These are phyloP conservation scores for Chymomyza amoena DNA, from an alignment of 2,888 invertebrate species.

Conservation along the genomic window DNA sequence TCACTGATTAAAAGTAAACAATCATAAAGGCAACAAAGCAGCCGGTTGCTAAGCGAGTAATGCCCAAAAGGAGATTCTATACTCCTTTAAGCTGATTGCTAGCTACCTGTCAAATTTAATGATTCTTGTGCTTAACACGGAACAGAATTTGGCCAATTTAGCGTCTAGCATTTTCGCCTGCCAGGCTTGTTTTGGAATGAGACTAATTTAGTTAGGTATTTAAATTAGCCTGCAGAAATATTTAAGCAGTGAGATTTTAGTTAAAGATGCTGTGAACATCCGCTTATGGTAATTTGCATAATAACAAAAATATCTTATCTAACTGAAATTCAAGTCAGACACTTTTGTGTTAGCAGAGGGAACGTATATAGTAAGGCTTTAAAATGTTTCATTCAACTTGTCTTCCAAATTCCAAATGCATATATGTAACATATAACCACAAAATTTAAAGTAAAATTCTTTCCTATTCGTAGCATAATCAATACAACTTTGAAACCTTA, in stretches of 20 bases:
- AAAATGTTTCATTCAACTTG: too few species aligned
- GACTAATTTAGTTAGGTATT: background rate
- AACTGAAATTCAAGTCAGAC: background rate
- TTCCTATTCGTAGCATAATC: too few species aligned
- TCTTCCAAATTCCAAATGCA: too few species aligned
- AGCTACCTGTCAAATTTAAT: slow-evolving; percentile 4
- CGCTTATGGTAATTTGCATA: background rate
- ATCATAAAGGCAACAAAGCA: slow-evolving; percentile 17
- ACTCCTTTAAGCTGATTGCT: background rate
- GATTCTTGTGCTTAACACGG: background rate
- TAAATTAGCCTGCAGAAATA: background rate
- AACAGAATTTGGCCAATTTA: background rate
- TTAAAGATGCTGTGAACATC: background rate
- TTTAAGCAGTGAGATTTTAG: background rate
- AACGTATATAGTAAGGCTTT: too few species aligned
- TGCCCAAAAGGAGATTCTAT: background rate
- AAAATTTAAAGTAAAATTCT: too few species aligned
- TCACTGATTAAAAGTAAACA: slow-evolving; percentile 55
- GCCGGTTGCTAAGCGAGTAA: slow-evolving; percentile 20
- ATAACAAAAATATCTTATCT: background rate
- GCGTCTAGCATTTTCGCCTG: background rate
- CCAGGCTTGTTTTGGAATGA: background rate
- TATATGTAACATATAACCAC: too few species aligned
- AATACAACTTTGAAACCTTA: too few species aligned
- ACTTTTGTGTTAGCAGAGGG: background rate